These are phyloP conservation scores for Drosophila kokeensis DNA, from an alignment of 2,888 invertebrate genomes.

Conservation along the genomic window DNA sequence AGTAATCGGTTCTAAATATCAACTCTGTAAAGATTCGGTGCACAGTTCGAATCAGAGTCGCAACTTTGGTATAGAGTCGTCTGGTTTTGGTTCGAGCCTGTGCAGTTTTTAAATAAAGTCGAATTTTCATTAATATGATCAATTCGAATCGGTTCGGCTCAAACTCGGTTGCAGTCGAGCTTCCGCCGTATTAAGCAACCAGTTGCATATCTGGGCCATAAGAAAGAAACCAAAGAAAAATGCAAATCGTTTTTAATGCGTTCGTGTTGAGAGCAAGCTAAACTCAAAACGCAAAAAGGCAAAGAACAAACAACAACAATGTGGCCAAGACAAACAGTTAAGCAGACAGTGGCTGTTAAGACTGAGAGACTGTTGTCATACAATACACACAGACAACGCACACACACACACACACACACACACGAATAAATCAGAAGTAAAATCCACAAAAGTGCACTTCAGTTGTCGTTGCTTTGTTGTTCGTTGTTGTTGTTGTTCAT, in stretches of 20 bases:
- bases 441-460: conserved; percentile 76
- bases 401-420: conserved; percentile 20
- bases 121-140: not conserved
- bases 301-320: conserved; percentile 23
- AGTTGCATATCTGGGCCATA: conserved; percentile 43
- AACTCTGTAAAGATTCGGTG: not conserved
- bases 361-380: conserved; percentile 59
- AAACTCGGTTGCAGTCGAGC: no score
- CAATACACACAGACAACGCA: conserved; percentile 1
- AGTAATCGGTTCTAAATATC: not conserved
- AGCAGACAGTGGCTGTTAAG: conserved; percentile 47
- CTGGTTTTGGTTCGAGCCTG: not conserved
- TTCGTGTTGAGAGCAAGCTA: conserved; percentile 45
- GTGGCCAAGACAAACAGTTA: conserved; percentile 62
- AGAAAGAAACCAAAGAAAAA: not conserved
- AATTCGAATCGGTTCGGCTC: not conserved
- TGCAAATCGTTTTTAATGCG: conserved; percentile 45
- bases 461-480: conserved; percentile 33
- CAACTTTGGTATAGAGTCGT: not conserved
- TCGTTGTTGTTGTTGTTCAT: conserved; percentile 14
- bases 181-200: conserved; percentile 32
- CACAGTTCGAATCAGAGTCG: not conserved
- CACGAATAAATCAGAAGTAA: conserved; percentile 63
- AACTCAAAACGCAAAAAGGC: conserved; percentile 18
- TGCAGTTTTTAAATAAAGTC: not conserved